A percentile compares a stretch with the other conserved stretches of the same genome.
phyloP scores from a whole-genome alignment of 1,140 invertebrate species.

The Lepidostoma basale region DNA sequence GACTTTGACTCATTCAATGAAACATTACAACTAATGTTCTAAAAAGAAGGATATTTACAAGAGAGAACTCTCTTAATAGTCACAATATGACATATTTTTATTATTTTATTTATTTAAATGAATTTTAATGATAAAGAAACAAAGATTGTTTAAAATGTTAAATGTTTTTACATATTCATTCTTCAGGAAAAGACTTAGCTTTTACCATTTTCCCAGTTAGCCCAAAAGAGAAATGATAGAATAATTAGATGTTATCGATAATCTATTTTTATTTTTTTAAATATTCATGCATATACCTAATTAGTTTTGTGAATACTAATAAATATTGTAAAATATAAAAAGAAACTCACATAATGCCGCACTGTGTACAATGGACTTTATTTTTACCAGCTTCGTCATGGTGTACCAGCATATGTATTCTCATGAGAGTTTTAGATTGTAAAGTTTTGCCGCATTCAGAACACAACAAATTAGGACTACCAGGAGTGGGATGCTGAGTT shows the following conservation, averaged over 20 bases:
- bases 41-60: not conserved
- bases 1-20: not conserved
- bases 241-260: too few species aligned
- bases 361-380: constrained; percentile 38
- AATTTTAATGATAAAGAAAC: too few species aligned
- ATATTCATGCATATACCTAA: too few species aligned
- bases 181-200: too few species aligned
- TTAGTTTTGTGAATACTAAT: too few species aligned
- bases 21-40: not conserved
- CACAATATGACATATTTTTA: not conserved
- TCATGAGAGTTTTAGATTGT: constrained; percentile 34
- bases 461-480: constrained; percentile 33
- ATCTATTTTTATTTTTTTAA: too few species aligned
- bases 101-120: not conserved
- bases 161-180: too few species aligned
- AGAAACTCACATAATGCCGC: constrained; percentile 37
- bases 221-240: too few species aligned
- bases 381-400: constrained; percentile 40
- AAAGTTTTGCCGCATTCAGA: constrained; percentile 40
- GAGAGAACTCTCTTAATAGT: not conserved
- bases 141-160: too few species aligned
- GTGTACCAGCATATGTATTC: constrained; percentile 37
- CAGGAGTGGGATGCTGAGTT: constrained; percentile 26
- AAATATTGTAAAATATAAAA: not conserved
- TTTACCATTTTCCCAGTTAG: too few species aligned